A percentile compares a stretch with the other conserved stretches of the same genome.
Evolutionary conservation across 2,797 vertebrate genomes (phyloP).

Genomic region (Hypotaenidia philippensis): DNA sequence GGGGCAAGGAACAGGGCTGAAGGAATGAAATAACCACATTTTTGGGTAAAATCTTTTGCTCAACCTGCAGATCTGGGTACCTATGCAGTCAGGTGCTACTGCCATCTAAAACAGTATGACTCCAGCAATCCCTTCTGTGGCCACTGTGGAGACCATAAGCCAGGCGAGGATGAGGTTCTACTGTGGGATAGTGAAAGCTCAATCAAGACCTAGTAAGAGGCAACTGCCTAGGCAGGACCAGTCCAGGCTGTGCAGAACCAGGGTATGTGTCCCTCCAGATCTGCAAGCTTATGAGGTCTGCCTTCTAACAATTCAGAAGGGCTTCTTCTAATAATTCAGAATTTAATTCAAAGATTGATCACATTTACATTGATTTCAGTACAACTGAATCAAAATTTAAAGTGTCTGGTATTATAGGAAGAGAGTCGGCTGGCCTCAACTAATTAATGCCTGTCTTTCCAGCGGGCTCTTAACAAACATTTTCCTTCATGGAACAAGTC

Average conservation of each 20-base stretch:
- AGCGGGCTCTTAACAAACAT: background rate
- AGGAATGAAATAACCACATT: background rate
- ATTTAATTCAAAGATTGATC: background rate
- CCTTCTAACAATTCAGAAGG: background rate
- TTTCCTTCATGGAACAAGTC: background rate
- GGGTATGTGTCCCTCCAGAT: background rate
- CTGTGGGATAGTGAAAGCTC: background rate
- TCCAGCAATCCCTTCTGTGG: background rate
- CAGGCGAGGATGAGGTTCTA: background rate
- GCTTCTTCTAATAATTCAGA: background rate
- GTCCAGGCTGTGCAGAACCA: background rate
- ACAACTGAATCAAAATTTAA: background rate
- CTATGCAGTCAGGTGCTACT: background rate
- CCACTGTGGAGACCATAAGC: fast-evolving
- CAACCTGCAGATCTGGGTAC: background rate
- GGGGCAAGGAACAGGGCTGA: background rate
- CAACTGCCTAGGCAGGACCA: background rate
- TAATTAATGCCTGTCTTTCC: background rate
- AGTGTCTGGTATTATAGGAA: background rate
- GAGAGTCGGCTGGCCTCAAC: background rate
- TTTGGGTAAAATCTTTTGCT: background rate
- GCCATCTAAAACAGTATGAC: background rate
- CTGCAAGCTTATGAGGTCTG: background rate
- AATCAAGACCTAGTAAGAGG: background rate
- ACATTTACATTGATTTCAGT: background rate